Evolutionary conservation across 1,140 invertebrate genomes (phyloP), one percentile per base, ranked within the genome.

Genomic region (Drosophila nannoptera): DNA sequence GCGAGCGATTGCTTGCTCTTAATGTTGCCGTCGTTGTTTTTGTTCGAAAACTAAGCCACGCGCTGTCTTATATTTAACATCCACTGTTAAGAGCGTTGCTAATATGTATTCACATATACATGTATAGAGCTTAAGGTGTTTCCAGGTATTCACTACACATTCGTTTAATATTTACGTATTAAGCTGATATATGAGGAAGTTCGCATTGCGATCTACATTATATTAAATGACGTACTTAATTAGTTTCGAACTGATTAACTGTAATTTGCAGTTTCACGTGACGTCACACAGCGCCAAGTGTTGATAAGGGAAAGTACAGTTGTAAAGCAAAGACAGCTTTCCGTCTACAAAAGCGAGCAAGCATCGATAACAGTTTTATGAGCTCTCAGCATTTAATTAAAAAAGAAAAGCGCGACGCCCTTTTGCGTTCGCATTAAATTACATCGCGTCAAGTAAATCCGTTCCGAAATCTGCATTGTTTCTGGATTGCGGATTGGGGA

Each of bases 1-100:
- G 48, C 64, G 59, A 75, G 61, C 52, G 71, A 82, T 82, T 81
- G 77, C 78, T 75, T 22, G 22, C 22, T 22, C 22, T 22, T 22
- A 22, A 22, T 22, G 22, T 81, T 74, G 69, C 58, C 55, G 66
- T 65, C 76, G 63, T 62, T 68, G 63, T 73, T 61, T 52, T 55
- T 55, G 45, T 31, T 64, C 38, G 63, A 64, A 78, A 73, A 84
- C 75, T 73, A 58, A 84, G 59, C 64, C 73, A 64, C 48, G 76
- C 75, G 76, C 43, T 36, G 56, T 65, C 33, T 56, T 53, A 35
- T 52, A 16, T 22, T 33, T n/a, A 64, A 48, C 32, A 14, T 38
- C 43, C 8, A 46, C 36, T 11, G 38, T 53, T 61, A 36, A 52
- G 36, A 52, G 32, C 31, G 43, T 7, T 14, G 35, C 2, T n/a